Evolutionary conservation across 2,797 vertebrate species (phyloP), one percentile per base, ranked within the genome.

Genomic region (Epinephelus coioides): DNA sequence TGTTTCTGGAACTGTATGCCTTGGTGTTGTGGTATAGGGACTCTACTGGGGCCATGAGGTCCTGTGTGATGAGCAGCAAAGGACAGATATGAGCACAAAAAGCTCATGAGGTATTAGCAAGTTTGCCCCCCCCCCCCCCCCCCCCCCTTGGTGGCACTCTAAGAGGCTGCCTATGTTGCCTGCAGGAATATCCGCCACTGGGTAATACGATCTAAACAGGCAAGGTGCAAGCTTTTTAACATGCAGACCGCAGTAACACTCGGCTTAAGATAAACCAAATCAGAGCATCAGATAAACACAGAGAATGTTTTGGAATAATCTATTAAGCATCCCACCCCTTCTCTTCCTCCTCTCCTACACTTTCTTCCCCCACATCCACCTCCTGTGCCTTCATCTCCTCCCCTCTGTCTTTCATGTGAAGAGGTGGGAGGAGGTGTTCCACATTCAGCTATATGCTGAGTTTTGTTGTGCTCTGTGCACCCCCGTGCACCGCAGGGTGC

Each of bases 401-500:
- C 56, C 73, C 62, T 62, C 44, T 69, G 55, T 84, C 62, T 79
- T 77, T 27, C 3, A 4, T 44, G 38, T 70, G 57, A 78, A n/a
- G 57, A 69, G 76, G 69, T 74, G 64, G 78, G 70, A 56, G 78
- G 78, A 72, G 79, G 77, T 7, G 46, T 73, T 73, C 61, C 66
- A 57, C 68, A 68, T 78, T 61, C 53, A 68, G 73, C 64, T 40
- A 49, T 18, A 68, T 14, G 18, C 55, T 9, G 21, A 50, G 19
- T 71, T 59, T 61, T 21, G 40, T 49, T 61, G 9, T n/a, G 23
- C 47, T 66, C 34, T 2, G 0, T 25, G 71, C 63, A 47, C 77
- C 71, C 75, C 76, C 56, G 2, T 46, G 57, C 78, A 55, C 87
- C 57, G 43, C 76, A 3, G 79, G 79, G 76, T 51, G 84, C 69